Evolutionary conservation across 2,113 vertebrate species (phyloP).

Genomic region (Laterallus jamaicensis): DNA sequence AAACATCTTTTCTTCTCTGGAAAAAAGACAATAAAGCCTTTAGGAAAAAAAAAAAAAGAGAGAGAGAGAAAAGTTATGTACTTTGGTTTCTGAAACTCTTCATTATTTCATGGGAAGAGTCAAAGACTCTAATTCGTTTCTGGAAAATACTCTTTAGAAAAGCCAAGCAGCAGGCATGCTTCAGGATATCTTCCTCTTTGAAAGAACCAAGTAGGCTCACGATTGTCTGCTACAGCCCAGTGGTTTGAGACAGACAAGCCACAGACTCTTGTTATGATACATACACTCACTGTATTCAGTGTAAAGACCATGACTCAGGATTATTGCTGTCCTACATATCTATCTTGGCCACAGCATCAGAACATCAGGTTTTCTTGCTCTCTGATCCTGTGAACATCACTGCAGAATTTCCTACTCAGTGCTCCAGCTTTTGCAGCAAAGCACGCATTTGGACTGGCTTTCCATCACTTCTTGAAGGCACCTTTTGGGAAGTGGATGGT

Average conservation of each 20-base stretch:
- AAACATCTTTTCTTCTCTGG: conserved; percentile 27
- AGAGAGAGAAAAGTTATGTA: not conserved
- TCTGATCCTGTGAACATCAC: not conserved
- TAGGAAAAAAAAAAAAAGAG: not conserved
- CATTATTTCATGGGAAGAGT: not conserved
- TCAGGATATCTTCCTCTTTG: not conserved
- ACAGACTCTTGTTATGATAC: not conserved
- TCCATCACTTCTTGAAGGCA: not conserved
- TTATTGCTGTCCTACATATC: not conserved
- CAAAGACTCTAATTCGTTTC: not conserved
- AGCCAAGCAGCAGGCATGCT: not conserved
- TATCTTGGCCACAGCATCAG: not conserved
- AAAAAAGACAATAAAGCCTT: not conserved
- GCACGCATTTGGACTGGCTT: not conserved
- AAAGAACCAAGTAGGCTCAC: not conserved
- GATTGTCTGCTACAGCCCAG: not conserved
- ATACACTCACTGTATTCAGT: not conserved
- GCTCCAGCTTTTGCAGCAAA: not conserved
- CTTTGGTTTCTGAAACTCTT: not conserved
- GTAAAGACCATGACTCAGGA: not conserved
- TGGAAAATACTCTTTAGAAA: not conserved
- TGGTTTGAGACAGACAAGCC: not conserved
- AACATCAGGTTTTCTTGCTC: not conserved
- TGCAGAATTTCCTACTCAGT: not conserved
- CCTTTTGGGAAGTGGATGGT: not conserved